Percentiles rank a stretch among this genome's conserved stretches.
Conservation (phyloP, 2,113 vertebrate genomes). For the Fregetta grallaria region DNA sequence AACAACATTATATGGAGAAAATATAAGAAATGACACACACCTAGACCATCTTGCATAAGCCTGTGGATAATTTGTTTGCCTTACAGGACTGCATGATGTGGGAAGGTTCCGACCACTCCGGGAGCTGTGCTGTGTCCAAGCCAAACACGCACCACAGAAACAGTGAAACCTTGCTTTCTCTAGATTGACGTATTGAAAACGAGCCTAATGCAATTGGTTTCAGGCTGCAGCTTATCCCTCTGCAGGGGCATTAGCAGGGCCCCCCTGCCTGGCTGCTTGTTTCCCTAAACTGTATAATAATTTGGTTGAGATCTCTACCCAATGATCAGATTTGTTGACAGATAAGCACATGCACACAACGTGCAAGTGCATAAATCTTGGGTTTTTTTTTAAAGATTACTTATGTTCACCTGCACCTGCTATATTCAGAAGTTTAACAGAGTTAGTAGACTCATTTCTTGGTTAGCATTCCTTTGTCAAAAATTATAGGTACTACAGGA, state of each 20-base stretch:
- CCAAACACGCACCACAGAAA: not conserved
- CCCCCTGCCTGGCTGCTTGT: not conserved
- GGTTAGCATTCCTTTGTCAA: not conserved
- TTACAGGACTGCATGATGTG: not conserved
- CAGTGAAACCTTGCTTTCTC: not conserved
- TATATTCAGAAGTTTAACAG: not conserved
- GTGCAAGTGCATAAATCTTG: not conserved
- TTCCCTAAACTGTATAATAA: not conserved
- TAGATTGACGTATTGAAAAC: not conserved
- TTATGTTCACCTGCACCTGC: not conserved
- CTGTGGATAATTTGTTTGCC: not conserved
- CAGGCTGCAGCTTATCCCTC: not conserved
- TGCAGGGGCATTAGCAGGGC: not conserved
- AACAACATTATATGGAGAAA: not conserved
- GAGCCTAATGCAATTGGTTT: not conserved
- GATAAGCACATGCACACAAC: not conserved
- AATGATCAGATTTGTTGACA: not conserved
- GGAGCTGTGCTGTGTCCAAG: not conserved
- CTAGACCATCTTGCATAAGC: not conserved
- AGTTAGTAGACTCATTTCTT: not conserved
- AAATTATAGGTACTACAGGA: not conserved
- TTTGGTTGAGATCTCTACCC: not conserved
- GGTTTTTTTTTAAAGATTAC: not conserved
- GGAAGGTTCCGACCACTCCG: not conserved
- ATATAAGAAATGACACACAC: not conserved